Evolutionary conservation across 2,888 invertebrate genomes (phyloP).

Genomic region (Cantharis nigra): DNA sequence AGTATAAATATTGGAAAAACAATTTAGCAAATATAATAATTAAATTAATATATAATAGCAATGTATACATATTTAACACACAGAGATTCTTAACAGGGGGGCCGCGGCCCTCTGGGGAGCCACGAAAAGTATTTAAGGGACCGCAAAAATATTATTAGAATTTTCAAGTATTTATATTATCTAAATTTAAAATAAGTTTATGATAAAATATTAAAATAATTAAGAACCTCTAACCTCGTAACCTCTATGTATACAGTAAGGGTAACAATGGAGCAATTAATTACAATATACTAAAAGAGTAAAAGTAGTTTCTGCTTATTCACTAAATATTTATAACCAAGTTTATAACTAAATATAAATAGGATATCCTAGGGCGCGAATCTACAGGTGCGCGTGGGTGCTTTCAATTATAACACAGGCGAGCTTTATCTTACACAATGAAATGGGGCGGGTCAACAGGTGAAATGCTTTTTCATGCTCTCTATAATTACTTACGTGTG

Average conservation of each 20-base stretch:
- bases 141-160: no score
- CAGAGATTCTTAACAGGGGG: no score
- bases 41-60: no score
- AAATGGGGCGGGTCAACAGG: slow-evolving; percentile 43
- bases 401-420: slow-evolving; percentile 42
- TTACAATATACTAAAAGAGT: background rate
- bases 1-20: no score
- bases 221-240: background rate
- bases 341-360: slow-evolving; percentile 2
- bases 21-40: no score
- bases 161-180: no score
- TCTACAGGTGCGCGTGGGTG: slow-evolving; percentile 40
- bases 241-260: background rate
- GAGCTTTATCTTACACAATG: slow-evolving; percentile 39
- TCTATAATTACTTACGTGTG: slow-evolving; percentile 41
- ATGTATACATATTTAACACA: no score
- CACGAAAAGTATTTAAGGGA: no score
- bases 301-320: slow-evolving; percentile 1
- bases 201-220: no score
- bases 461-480: slow-evolving; percentile 40
- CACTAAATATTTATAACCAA: background rate
- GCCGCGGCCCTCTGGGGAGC: no score
- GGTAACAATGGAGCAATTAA: background rate
- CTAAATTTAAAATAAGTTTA: no score
- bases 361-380: slow-evolving; percentile 24